Conservation (phyloP, 2,797 vertebrate genomes). For the Pithecia hirsuta region DNA sequence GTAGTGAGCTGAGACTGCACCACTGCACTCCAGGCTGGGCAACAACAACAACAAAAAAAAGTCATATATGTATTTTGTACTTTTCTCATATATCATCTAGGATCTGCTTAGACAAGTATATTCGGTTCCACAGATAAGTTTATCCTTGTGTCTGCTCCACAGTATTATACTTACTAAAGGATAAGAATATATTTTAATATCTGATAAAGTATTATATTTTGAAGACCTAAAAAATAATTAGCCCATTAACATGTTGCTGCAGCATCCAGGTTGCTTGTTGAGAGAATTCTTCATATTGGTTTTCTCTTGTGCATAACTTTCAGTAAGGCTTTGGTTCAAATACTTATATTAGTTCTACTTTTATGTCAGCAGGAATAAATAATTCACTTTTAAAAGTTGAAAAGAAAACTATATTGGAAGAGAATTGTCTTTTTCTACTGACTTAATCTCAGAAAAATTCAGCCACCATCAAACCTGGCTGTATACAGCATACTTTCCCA, state of each 20-base stretch:
- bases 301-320: constrained; percentile 47
- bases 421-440: constrained; percentile 39
- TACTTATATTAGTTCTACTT: constrained; percentile 53
- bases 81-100: not conserved
- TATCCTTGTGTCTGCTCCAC: not conserved
- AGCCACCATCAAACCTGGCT: not conserved
- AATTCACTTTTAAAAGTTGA: constrained; percentile 44
- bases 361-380: not conserved
- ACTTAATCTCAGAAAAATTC: constrained; percentile 44
- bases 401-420: constrained; percentile 29
- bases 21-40: too few relatives aligned
- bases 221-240: constrained; percentile 37
- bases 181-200: constrained; percentile 32
- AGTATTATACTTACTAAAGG: constrained; percentile 17
- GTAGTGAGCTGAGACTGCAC: too few relatives aligned
- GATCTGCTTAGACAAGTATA: not conserved
- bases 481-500: not conserved
- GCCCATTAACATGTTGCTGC: constrained; percentile 18
- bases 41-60: too few relatives aligned
- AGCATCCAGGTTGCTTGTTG: constrained; percentile 19
- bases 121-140: not conserved
- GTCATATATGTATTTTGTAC: not conserved
- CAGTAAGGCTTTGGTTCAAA: constrained; percentile 34
- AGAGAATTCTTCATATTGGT: constrained; percentile 35
- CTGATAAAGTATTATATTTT: constrained; percentile 43